Evolutionary conservation across 2,113 vertebrate species (phyloP), one percentile per base, ranked within the genome.

Genomic region (Xenopus laevis): DNA sequence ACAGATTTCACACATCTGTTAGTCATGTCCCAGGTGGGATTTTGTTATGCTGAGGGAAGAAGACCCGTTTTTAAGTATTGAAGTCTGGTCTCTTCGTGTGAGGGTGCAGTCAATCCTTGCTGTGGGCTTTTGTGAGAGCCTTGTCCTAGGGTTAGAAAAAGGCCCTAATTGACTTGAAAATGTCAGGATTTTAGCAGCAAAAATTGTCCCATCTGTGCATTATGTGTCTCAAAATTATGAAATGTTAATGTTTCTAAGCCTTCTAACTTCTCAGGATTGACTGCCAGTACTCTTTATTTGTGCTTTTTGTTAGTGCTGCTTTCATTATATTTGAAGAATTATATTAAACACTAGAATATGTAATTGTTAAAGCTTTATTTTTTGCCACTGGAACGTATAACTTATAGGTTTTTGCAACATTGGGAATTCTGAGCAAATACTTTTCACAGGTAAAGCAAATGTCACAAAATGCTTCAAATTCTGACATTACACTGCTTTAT

Each of bases 151-250:
- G 88, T 89, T 83, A 88, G 86, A 40, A 4, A 40, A 84, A 82
- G 86, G 83, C 79, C 87, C 89, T 89, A 91, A 91, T 91, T 89
- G 89, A 86, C 80, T 84, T 91, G 13, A 89, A 91, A 92, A 91
- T 91, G 89, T 87, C 89, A 91, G 84, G 85, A 86, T 87, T 89
- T 91, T 88, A 84, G 80, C 71, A 84, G 76, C 76, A 76, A 86
- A 88, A 82, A 87, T 87, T 7, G 5, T 83, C 84, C 87, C 90
- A 90, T 91, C 89, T 91, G 88, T 88, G 88, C 85, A 83, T 82
- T 40, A 40, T 33, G 30, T 33, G 30, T 33, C 30, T 33, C 30
- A 81, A 82, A 87, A 86, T 86, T 79, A 84, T 62, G 13, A 81
- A 90, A 90, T 89, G 89, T 87, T 88, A 90, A 90, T 89, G 89